A percentile compares a stretch with the other conserved stretches of the same genome.
These are phyloP conservation scores for Drusus annulatus DNA, from an alignment of 1,140 invertebrate species.

Conservation along the genomic window DNA sequence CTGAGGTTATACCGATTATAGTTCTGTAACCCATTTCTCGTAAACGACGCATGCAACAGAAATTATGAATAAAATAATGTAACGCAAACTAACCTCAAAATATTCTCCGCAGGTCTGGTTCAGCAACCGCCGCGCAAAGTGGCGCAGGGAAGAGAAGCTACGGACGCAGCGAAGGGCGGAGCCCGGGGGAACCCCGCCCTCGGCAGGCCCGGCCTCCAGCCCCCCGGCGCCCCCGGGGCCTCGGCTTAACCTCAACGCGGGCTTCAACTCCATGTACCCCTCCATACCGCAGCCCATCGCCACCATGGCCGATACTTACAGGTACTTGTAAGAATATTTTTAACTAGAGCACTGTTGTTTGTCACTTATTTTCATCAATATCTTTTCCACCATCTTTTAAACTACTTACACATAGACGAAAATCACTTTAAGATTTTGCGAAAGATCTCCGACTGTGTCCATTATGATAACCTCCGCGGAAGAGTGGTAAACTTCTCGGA, in stretches of 20 bases:
- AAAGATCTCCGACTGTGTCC: no score
- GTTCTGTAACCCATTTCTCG: no score
- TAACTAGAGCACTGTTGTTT: no score
- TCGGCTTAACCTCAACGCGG: conserved; percentile 86
- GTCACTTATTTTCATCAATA: no score
- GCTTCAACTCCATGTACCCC: conserved; percentile 96
- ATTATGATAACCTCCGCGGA: no score
- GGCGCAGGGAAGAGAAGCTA: conserved; percentile 98
- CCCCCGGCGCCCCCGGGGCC: conserved; percentile 75
- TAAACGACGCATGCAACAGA: no score
- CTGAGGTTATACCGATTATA: no score
- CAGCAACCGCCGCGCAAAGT: conserved; percentile 98
- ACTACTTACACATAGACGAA: no score
- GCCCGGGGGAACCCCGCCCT: conserved; percentile 80
- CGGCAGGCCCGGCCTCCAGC: conserved; percentile 65
- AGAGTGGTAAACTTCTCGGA: no score
- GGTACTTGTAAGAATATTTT: conserved; percentile 72
- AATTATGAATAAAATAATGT: no score
- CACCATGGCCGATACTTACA: conserved; percentile 94
- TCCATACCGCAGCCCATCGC: conserved; percentile 95
- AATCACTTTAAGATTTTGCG: no score
- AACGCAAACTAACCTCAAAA: not conserved
- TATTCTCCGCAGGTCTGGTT: conserved; percentile 91
- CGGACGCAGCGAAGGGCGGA: conserved; percentile 87
- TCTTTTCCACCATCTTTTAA: not conserved